Base-by-base conservation (phyloP, 2,888 invertebrate genomes). In the Ectemnius cavifrons region DNA sequence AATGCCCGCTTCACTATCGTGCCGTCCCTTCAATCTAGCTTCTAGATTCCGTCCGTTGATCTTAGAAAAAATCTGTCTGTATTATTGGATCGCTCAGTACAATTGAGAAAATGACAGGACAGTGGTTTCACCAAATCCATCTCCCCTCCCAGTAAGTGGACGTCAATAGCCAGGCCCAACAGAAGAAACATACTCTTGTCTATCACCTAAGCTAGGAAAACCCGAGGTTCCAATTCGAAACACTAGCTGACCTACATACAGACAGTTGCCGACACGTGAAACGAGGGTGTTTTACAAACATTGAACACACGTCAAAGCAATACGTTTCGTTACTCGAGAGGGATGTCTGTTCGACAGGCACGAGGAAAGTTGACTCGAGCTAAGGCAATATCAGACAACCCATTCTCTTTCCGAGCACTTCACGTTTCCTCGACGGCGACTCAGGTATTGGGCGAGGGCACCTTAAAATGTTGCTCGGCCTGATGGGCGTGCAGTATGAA, bases 401-500 rank as follows among this genome's bases (percentile, higher is more conserved):
- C 64, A 71, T 56, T 72, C 65, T 52, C 61, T 13, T 13, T 11
- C 4, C 64, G 61, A 57, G 47, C 63, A 28, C n/a, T 63, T 66
- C 58, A 28, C 11, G n/a, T 63, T 37, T 58, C 46, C 18, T 60
- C 47, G 37, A 14, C 6, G 23, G 56, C 5, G 13, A 63, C 78
- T 84, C 84, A 90, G 65, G 88, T 87, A 81, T 90, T 90, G 49
- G 89, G 82, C 49, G 91, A 87, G 2, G 89, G 81, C 69, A 88
- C 86, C 85, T 90, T 91, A 84, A 91, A 91, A 83, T 91, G 90
- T 63, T 91, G 90, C 76, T 91, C 91, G 14, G 89, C 91, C 79
- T 91, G 91, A 76, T 91, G 91, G n/a, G 91, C 91, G 75, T 91
- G 91, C n/a, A 91, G 86, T 68, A 91, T 91, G 86, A 91, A 91